These are phyloP conservation scores for Mus caroli DNA, from an alignment of 2,797 vertebrate genomes.

Conservation along the genomic window DNA sequence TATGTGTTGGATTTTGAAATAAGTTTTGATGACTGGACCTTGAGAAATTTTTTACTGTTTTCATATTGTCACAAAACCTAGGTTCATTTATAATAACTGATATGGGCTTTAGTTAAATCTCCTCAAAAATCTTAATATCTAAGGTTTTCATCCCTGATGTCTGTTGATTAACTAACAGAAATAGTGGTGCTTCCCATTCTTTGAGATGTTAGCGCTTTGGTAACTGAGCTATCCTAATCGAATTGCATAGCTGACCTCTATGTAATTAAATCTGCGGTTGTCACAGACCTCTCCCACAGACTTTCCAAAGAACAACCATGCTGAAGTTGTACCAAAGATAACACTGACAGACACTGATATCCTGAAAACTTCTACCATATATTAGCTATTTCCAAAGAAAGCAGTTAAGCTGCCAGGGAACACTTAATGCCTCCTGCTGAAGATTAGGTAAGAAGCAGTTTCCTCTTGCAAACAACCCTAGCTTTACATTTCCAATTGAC, in stretches of 20 bases:
- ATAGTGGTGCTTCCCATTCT: background rate
- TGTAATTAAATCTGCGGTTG: constrained; percentile 10
- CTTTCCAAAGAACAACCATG: constrained; percentile 44
- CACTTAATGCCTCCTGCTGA: constrained; percentile 58
- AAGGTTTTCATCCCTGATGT: background rate
- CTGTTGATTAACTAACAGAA: constrained; percentile 17
- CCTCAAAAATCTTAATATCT: background rate
- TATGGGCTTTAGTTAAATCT: too few relatives aligned
- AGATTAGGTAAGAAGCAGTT: constrained; percentile 38
- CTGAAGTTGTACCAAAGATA: constrained; percentile 5
- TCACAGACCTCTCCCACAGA: constrained; percentile 25
- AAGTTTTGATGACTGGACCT: background rate
- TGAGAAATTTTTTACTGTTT: background rate
- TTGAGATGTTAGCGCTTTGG: background rate
- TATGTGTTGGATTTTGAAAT: background rate
- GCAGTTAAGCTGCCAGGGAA: constrained; percentile 27
- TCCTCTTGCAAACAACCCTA: background rate
- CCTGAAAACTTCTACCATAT: constrained; percentile 56
- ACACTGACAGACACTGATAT: constrained; percentile 61
- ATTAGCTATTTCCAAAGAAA: constrained; percentile 71
- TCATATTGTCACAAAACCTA: background rate
- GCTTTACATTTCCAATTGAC: constrained; percentile 60
- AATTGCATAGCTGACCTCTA: constrained; percentile 15
- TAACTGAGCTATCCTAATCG: background rate
- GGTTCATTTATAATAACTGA: background rate